Conservation (phyloP, 1,140 invertebrate species). For the Lerema accius region DNA sequence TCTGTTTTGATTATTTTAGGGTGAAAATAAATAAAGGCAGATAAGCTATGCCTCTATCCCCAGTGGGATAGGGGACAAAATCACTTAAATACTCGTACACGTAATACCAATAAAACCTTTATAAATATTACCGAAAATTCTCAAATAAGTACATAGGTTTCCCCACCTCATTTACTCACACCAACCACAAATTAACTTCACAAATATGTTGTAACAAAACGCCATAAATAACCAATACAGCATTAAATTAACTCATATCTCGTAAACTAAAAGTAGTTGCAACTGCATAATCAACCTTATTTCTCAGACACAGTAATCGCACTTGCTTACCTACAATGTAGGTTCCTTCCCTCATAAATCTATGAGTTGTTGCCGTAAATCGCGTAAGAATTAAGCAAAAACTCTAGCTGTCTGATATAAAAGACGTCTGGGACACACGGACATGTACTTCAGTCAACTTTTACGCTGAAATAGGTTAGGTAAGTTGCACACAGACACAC, state of each 20-base stretch:
- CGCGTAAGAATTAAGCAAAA: conserved; percentile 60
- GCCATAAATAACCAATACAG: conserved; percentile 3
- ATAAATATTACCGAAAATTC: no score
- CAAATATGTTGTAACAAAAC: background rate
- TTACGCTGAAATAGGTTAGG: background rate
- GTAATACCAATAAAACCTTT: no score
- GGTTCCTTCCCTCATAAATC: conserved; percentile 57
- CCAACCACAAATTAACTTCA: no score
- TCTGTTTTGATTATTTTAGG: no score
- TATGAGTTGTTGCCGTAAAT: conserved; percentile 55
- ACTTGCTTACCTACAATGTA: conserved; percentile 51
- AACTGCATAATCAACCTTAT: background rate
- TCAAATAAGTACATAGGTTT: no score
- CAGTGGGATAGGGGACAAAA: no score
- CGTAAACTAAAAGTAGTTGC: background rate
- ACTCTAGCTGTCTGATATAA: conserved; percentile 51
- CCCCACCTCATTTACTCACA: no score
- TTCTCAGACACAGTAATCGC: background rate
- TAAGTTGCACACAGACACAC: no score
- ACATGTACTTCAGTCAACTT: conserved; percentile 9
- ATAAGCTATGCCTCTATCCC: no score
- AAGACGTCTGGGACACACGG: conserved; percentile 42
- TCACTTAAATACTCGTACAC: no score
- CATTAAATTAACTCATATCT: conserved; percentile 7
- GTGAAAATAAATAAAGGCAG: no score